Evolutionary conservation across 2,113 vertebrate genomes (phyloP).

Genomic region (Myiozetetes cayanensis): DNA sequence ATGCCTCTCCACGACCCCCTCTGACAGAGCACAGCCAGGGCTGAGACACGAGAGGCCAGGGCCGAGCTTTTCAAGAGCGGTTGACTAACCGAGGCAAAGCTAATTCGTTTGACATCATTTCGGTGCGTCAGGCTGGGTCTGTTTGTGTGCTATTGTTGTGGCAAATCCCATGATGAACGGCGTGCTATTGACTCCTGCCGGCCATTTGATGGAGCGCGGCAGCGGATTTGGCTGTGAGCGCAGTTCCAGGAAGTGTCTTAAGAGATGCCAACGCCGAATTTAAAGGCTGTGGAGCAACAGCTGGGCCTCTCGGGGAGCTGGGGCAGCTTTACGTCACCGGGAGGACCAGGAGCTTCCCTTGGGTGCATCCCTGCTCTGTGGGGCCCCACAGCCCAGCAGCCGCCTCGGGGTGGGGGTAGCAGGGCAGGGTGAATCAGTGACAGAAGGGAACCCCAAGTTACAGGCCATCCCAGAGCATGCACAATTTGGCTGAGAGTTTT

Average conservation of each 20-base stretch:
- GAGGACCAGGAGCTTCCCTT: neutral
- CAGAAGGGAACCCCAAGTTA: fast-evolving
- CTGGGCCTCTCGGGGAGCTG: fast-evolving
- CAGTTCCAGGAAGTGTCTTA: neutral
- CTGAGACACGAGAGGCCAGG: neutral
- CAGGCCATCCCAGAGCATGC: fast-evolving
- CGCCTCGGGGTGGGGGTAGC: neutral
- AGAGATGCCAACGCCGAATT: neutral
- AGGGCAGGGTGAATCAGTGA: neutral
- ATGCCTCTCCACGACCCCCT: neutral
- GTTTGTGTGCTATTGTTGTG: neutral
- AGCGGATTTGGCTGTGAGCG: neutral
- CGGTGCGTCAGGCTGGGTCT: neutral
- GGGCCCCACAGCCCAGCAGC: neutral
- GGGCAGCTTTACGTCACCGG: neutral
- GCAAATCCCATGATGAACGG: neutral
- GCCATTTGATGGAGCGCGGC: fast-evolving
- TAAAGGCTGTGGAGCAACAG: neutral
- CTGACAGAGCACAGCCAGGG: neutral
- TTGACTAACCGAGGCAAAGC: neutral
- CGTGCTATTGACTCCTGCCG: neutral
- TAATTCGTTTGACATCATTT: conserved; percentile 19
- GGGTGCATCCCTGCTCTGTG: neutral
- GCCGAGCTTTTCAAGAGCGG: neutral
- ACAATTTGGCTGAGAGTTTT: neutral